These are phyloP conservation scores for Drosophila mayri DNA, from an alignment of 1,140 invertebrate species.

Conservation along the genomic window DNA sequence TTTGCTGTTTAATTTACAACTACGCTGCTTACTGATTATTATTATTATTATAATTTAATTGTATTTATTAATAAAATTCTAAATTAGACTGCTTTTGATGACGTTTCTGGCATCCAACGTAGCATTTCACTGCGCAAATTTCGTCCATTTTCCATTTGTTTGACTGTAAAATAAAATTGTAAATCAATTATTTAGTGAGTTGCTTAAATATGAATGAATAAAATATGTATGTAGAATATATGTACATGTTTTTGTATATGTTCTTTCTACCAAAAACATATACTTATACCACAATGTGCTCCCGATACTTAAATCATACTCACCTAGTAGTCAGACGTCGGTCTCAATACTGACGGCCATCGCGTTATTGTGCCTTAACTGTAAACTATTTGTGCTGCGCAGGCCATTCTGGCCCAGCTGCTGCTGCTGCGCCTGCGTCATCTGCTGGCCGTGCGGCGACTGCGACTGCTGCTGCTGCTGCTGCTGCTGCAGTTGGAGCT, in stretches of 20 bases:
- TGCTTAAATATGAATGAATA: not conserved
- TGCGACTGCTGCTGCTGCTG: slow-evolving; percentile 69
- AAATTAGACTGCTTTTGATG: slow-evolving; percentile 85
- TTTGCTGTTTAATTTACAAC: slow-evolving; percentile 78
- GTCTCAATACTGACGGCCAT: slow-evolving; percentile 95
- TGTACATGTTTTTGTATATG: not conserved
- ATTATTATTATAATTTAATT: slow-evolving; percentile 64
- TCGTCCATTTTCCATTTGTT: slow-evolving; percentile 83
- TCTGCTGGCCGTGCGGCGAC: slow-evolving; percentile 40
- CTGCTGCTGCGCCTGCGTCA: slow-evolving; percentile 61
- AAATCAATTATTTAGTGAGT: not conserved
- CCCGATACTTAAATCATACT: slow-evolving; percentile 67
- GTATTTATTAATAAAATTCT: slow-evolving; percentile 80
- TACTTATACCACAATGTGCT: not conserved
- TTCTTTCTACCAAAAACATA: not conserved
- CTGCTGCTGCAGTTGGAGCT: slow-evolving; percentile 60
- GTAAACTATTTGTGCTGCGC: slow-evolving; percentile 91
- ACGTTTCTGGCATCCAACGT: slow-evolving; percentile 85
- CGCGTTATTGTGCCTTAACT: slow-evolving; percentile 92
- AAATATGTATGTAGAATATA: too few species aligned
- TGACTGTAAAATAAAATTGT: slow-evolving; percentile 60
- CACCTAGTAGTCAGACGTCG: slow-evolving; percentile 98
- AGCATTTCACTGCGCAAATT: slow-evolving; percentile 85
- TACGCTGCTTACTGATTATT: slow-evolving; percentile 77
- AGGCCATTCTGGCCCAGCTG: slow-evolving; percentile 85